These are phyloP conservation scores for Andrena bucephala DNA, from an alignment of 2,888 invertebrate species.

Conservation along the genomic window DNA sequence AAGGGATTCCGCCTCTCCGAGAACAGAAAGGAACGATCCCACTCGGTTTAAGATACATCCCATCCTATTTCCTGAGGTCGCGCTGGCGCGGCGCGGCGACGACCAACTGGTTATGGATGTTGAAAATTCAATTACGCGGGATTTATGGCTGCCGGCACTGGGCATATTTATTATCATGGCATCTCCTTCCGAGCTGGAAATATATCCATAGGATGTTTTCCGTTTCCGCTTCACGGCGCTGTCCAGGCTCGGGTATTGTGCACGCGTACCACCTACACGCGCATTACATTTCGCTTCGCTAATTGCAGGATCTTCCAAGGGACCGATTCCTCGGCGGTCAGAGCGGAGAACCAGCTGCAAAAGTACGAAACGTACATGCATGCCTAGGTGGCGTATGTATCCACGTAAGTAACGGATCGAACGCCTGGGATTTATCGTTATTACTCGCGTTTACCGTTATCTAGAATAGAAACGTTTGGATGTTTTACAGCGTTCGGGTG, in stretches of 20 bases:
- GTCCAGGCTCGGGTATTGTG: conserved; percentile 38
- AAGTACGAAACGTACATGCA: no score
- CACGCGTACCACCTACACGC: conserved; percentile 30
- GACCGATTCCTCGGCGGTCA: no score
- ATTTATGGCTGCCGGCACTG: conserved; percentile 77
- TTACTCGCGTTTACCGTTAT: conserved; percentile 26
- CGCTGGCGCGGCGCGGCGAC: conserved; percentile 59
- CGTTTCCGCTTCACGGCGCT: conserved; percentile 33
- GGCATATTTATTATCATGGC: conserved; percentile 79
- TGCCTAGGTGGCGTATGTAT: no score
- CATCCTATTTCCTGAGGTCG: conserved; percentile 77
- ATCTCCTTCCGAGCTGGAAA: conserved; percentile 45
- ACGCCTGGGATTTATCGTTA: conserved; percentile 30
- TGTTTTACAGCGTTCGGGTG: conserved; percentile 22
- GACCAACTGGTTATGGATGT: conserved; percentile 75
- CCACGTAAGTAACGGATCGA: neutral
- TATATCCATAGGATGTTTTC: conserved; percentile 6
- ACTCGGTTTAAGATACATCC: conserved; percentile 76
- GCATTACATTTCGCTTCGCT: neutral
- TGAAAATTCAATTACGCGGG: conserved; percentile 81
- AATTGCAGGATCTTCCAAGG: no score
- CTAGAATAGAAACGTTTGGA: neutral
- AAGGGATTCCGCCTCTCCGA: conserved; percentile 57
- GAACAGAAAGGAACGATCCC: conserved; percentile 64
- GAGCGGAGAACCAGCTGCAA: no score